phyloP scores from a whole-genome alignment of 2,797 vertebrate genomes.

The Dendrocincla tyrannina region DNA sequence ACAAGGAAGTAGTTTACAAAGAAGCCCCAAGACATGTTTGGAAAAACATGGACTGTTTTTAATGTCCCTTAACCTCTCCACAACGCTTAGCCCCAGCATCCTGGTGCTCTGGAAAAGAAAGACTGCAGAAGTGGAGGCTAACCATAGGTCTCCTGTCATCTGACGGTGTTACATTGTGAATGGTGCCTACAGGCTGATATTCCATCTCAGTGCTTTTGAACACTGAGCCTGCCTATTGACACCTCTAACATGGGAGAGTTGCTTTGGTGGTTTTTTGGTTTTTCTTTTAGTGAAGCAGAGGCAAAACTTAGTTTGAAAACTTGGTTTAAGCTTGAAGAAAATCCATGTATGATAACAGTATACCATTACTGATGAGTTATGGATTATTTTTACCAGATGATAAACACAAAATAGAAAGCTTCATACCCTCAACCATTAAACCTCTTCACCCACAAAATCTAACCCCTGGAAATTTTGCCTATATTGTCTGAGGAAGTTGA shows the following conservation, averaged over 20 bases:
- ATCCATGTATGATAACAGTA: neutral
- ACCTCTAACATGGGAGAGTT: neutral
- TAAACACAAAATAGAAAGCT: neutral
- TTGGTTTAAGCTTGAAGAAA: neutral
- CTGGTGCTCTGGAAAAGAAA: neutral
- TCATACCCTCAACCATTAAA: neutral
- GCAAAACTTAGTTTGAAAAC: neutral
- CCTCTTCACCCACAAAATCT: neutral
- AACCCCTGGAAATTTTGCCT: neutral
- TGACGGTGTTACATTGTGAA: rapidly evolving
- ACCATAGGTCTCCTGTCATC: rapidly evolving
- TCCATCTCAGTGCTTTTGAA: neutral
- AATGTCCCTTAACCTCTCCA: neutral
- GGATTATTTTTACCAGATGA: neutral
- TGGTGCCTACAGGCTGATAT: neutral
- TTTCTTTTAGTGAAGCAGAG: neutral
- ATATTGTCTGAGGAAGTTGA: neutral
- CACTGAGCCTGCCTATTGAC: neutral
- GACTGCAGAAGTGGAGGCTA: neutral
- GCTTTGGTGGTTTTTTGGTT: neutral
- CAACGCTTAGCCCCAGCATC: neutral
- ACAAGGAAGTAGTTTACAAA: neutral
- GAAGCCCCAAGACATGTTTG: neutral
- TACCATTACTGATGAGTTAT: neutral
- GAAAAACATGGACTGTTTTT: neutral